Percentiles rank a stretch among this genome's conserved stretches.
These are phyloP conservation scores for Epiperipatus broadwayi DNA, from an alignment of 2,888 invertebrate genomes.

Conservation along the genomic window DNA sequence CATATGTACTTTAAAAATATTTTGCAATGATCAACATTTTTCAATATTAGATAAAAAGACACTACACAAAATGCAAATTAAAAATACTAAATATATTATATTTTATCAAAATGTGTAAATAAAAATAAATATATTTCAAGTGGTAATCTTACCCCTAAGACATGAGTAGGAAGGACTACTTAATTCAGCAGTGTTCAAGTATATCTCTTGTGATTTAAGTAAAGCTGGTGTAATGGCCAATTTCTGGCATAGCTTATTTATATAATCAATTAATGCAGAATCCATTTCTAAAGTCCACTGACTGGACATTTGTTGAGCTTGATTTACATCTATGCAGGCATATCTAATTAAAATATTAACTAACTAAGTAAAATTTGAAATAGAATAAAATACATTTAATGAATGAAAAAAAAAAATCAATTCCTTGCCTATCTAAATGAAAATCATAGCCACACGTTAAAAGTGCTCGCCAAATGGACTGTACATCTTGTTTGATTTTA, in stretches of 20 bases:
- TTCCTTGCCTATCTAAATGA: constrained; percentile 25
- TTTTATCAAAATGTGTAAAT: too few relatives aligned
- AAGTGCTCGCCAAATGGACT: constrained; percentile 25
- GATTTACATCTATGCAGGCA: constrained; percentile 23
- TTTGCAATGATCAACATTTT: too few relatives aligned
- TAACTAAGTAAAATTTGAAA: not conserved
- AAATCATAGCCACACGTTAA: constrained; percentile 26
- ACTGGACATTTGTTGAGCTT: constrained; percentile 24
- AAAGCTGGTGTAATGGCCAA: constrained; percentile 24
- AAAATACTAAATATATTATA: too few relatives aligned
- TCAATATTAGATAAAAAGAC: too few relatives aligned
- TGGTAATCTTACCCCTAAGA: constrained; percentile 21
- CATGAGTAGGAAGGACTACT: constrained; percentile 21
- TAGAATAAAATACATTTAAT: constrained; percentile 1
- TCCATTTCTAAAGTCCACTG: constrained; percentile 27
- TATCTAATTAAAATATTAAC: constrained; percentile 23
- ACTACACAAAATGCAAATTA: too few relatives aligned
- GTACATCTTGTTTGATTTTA: constrained; percentile 23
- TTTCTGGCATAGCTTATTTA: constrained; percentile 23
- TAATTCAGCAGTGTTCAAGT: constrained; percentile 21
- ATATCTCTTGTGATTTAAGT: constrained; percentile 26
- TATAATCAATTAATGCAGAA: constrained; percentile 22
- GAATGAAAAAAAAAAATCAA: not conserved
- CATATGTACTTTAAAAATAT: too few relatives aligned
- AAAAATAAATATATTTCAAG: not conserved